Evolutionary conservation across 1,140 invertebrate species (phyloP).

Genomic region (Aphidius gifuensis): DNA sequence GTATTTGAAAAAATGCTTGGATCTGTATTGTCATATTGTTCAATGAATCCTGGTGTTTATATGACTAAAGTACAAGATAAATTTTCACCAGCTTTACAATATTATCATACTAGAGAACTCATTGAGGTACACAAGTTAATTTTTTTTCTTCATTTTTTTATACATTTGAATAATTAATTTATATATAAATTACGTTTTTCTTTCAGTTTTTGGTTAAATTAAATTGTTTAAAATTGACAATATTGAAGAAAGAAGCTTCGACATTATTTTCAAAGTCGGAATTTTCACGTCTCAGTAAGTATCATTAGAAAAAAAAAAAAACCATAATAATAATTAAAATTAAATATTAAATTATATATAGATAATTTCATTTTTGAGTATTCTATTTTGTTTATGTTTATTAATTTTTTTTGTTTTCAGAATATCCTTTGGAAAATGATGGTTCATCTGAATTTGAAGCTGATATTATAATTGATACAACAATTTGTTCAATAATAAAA

Average conservation of each 20-base stretch:
- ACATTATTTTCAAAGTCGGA: conserved; percentile 48
- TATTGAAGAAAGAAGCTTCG: conserved; percentile 36
- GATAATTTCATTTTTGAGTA: background rate
- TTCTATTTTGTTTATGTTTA: background rate
- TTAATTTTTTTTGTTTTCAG: conserved; percentile 4
- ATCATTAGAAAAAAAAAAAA: conserved; percentile 1
- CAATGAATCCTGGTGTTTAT: conserved; percentile 60
- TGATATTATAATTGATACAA: conserved; percentile 17
- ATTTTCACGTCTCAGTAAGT: conserved; percentile 39
- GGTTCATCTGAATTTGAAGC: conserved; percentile 14
- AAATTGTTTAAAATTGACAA: conserved; percentile 43
- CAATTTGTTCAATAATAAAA: conserved; percentile 3
- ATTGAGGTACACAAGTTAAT: conserved; percentile 46
- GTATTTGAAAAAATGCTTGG: conserved; percentile 69
- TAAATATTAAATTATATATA: conserved; percentile 4
- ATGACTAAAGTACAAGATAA: conserved; percentile 56
- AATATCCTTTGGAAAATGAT: background rate
- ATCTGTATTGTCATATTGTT: conserved; percentile 62
- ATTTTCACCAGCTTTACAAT: conserved; percentile 57
- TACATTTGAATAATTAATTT: conserved; percentile 6
- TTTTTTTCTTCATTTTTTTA: conserved; percentile 11
- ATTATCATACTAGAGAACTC: conserved; percentile 55
- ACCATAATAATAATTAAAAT: conserved; percentile 7
- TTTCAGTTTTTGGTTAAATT: conserved; percentile 50
- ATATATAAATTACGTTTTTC: conserved; percentile 25